Percentiles rank a stretch among this genome's conserved stretches.
phyloP scores from a whole-genome alignment of 2,797 vertebrate genomes.

The Gallirallus australis region DNA sequence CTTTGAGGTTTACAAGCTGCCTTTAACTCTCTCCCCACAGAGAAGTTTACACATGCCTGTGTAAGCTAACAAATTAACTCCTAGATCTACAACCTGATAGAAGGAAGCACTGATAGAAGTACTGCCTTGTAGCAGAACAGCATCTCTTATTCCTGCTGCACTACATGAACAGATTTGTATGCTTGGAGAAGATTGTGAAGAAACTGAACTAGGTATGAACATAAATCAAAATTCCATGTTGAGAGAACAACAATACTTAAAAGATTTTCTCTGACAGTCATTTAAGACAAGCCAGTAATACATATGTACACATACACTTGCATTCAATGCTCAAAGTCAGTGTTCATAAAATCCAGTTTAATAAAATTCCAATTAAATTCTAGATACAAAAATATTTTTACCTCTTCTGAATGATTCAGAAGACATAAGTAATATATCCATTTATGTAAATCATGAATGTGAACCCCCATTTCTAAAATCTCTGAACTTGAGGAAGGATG shows the following conservation, averaged over 20 bases:
- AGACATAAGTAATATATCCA: neutral
- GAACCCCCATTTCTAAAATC: neutral
- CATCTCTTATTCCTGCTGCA: too few species aligned
- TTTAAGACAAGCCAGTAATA: neutral
- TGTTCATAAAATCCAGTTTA: neutral
- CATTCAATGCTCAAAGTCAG: neutral
- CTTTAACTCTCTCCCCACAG: neutral
- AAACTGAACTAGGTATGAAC: neutral
- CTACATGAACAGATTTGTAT: fast-evolving
- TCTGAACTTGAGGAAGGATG: neutral
- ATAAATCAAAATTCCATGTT: neutral
- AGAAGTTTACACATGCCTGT: neutral
- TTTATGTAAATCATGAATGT: neutral
- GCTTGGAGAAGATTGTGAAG: neutral
- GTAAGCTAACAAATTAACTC: neutral
- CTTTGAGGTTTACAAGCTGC: neutral
- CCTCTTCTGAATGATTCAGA: neutral
- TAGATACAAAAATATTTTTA: neutral
- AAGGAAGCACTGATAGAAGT: neutral
- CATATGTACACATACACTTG: neutral
- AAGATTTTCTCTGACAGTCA: neutral
- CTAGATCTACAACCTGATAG: neutral
- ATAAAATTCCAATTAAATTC: neutral
- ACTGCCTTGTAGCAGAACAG: neutral
- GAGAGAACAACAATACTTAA: neutral